A percentile compares a stretch with the other conserved stretches of the same genome.
Evolutionary conservation across 2,113 vertebrate genomes (phyloP).

Genomic region (Odocoileus hemionus): DNA sequence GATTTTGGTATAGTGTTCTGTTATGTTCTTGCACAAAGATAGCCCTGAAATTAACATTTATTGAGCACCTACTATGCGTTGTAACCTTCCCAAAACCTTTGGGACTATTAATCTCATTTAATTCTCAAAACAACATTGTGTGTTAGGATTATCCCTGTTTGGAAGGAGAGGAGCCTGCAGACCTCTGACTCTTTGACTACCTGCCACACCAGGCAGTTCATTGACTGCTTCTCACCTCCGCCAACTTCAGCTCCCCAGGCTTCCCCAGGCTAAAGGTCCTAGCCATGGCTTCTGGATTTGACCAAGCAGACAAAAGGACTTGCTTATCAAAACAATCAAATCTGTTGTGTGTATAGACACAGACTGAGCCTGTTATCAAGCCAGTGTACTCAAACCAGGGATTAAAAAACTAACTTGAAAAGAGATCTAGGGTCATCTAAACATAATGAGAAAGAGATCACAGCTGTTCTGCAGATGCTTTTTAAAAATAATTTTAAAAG

Average conservation of each 20-base stretch:
- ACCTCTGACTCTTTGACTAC: neutral
- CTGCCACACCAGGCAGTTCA: neutral
- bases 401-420: neutral
- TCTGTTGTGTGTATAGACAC: neutral
- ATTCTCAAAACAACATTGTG: neutral
- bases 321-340: constrained; percentile 24
- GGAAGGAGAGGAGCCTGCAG: neutral
- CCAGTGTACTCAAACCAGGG: neutral
- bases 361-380: neutral
- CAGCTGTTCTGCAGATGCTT: neutral
- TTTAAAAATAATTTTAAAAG: neutral
- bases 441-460: neutral
- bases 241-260: too few relatives aligned
- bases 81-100: neutral
- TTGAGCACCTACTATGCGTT: neutral
- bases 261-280: neutral
- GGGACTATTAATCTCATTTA: neutral
- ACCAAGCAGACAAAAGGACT: neutral
- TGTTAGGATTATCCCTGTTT: neutral
- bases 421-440: neutral
- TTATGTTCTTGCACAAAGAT: neutral
- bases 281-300: neutral
- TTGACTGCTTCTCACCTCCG: neutral
- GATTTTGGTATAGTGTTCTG: neutral
- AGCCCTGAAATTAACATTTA: neutral